phyloP scores from a whole-genome alignment of 2,888 invertebrate genomes.

The Tetropium fuscum region DNA sequence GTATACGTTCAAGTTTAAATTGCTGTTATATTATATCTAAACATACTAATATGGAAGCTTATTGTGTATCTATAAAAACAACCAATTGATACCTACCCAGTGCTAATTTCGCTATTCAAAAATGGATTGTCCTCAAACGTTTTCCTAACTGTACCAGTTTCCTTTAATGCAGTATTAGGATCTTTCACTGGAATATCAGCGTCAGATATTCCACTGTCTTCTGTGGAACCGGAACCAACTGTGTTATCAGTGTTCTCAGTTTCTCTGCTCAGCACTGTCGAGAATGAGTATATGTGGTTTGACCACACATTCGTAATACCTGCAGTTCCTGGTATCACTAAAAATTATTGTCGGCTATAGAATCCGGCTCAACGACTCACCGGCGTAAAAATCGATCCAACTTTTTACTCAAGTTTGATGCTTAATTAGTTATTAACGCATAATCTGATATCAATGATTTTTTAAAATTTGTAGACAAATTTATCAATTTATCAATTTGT shows the following conservation, averaged over 20 bases:
- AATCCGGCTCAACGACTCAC: too few species aligned
- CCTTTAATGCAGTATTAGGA: slow-evolving; percentile 5
- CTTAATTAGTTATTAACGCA: too few species aligned
- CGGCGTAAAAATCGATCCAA: too few species aligned
- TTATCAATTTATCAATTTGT: too few species aligned
- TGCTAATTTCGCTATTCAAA: not conserved
- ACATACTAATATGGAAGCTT: not conserved
- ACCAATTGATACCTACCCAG: slow-evolving; percentile 1
- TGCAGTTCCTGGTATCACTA: slow-evolving; percentile 43
- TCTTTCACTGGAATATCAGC: slow-evolving; percentile 33
- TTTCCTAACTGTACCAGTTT: not conserved
- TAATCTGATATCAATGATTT: too few species aligned
- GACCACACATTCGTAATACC: slow-evolving; percentile 48
- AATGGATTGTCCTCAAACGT: slow-evolving; percentile 8
- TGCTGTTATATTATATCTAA: not conserved
- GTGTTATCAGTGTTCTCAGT: slow-evolving; percentile 2
- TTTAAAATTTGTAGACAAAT: too few species aligned
- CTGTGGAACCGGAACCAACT: slow-evolving; percentile 16
- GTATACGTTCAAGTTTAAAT: not conserved
- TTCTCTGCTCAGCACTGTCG: slow-evolving; percentile 3
- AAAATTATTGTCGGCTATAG: too few species aligned
- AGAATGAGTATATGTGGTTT: slow-evolving; percentile 34
- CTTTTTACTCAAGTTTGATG: too few species aligned
- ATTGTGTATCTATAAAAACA: not conserved
- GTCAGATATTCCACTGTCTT: slow-evolving; percentile 26